Conservation (phyloP, 1,140 invertebrate genomes). For the Caerostris extrusa region DNA sequence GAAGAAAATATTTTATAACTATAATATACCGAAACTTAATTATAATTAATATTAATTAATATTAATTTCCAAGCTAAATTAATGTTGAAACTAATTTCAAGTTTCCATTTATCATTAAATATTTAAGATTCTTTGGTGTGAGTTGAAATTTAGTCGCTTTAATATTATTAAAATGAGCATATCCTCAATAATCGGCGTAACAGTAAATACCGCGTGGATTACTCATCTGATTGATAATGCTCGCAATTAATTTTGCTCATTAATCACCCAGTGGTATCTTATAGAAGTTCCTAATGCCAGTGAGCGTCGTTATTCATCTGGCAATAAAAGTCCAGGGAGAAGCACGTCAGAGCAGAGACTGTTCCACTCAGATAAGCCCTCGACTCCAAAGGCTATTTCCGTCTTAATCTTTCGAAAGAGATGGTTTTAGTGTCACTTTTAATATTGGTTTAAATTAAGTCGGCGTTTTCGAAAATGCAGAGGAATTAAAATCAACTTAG, state of each 20-base stretch:
- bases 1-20: no score
- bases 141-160: background rate
- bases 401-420: background rate
- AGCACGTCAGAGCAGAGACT: background rate
- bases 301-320: constrained; percentile 1
- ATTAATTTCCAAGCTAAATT: no score
- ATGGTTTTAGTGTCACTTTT: background rate
- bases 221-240: constrained; percentile 3
- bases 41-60: no score
- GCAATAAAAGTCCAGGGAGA: background rate
- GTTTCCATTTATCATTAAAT: no score
- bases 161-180: background rate
- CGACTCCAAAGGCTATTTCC: background rate
- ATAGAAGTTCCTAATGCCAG: background rate
- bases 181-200: background rate
- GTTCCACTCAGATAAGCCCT: background rate
- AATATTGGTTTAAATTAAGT: background rate
- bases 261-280: constrained; percentile 11
- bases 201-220: background rate
- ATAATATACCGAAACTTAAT: no score
- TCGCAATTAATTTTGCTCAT: background rate
- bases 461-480: no score
- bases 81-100: no score
- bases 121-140: background rate
- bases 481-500: no score